Percentiles rank a stretch among this genome's conserved stretches.
phyloP scores from a whole-genome alignment of 2,888 invertebrate species.

The Phortica okadai region DNA sequence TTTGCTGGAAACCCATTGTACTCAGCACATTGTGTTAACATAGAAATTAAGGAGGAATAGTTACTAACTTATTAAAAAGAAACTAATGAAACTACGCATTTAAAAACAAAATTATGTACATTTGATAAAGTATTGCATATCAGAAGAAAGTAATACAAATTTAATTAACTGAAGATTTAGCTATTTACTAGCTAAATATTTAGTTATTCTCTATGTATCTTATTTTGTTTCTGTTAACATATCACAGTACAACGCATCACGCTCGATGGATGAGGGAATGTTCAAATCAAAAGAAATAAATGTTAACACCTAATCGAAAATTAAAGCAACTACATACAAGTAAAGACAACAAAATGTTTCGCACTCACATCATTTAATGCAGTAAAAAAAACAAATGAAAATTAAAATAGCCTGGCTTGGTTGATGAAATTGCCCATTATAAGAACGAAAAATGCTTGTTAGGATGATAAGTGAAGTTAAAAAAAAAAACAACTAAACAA shows the following conservation, averaged over 20 bases:
- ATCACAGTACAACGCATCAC: constrained; percentile 21
- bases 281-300: constrained; percentile 27
- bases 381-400: constrained; percentile 28
- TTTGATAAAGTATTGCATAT: background rate
- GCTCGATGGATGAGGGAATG: constrained; percentile 26
- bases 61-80: background rate
- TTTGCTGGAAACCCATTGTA: too few species aligned
- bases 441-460: constrained; percentile 5
- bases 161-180: background rate
- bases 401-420: constrained; percentile 38
- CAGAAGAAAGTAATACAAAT: background rate
- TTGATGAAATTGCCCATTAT: constrained; percentile 7
- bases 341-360: constrained; percentile 32
- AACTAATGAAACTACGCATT: background rate
- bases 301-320: constrained; percentile 14
- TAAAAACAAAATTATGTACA: background rate
- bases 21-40: too few species aligned
- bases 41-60: background rate
- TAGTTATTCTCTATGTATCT: background rate
- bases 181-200: background rate
- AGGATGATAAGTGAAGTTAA: constrained; percentile 33
- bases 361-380: constrained; percentile 33
- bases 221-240: background rate
- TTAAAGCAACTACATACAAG: constrained; percentile 37
- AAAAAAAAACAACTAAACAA: constrained; percentile 42